Conservation (phyloP, 1,140 invertebrate genomes). For the Ericerus pela region DNA sequence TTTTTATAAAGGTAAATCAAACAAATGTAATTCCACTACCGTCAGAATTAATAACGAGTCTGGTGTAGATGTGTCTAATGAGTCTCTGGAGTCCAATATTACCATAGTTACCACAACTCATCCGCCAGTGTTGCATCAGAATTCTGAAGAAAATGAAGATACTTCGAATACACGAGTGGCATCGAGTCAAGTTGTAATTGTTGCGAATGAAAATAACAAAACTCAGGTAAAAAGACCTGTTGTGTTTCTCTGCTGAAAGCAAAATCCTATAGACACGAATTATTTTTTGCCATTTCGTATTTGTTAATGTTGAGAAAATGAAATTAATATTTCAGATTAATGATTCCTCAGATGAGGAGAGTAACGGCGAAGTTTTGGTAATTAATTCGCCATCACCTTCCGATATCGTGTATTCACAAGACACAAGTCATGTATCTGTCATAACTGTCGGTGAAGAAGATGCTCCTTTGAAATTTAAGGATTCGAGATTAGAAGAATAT, state of each 20-base stretch:
- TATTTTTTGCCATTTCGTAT: no score
- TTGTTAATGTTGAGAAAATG: no score
- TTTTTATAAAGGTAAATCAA: not conserved
- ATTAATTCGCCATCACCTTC: slow-evolving; percentile 30
- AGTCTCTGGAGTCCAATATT: slow-evolving; percentile 30
- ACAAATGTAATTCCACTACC: not conserved
- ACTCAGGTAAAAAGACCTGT: slow-evolving; percentile 35
- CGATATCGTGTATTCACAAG: slow-evolving; percentile 31
- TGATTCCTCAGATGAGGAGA: slow-evolving; percentile 41
- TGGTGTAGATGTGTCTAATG: not conserved
- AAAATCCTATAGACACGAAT: no score
- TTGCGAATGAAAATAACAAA: slow-evolving; percentile 57
- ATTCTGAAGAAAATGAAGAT: slow-evolving; percentile 20
- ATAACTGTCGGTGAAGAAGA: slow-evolving; percentile 68
- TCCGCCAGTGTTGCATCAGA: slow-evolving; percentile 46
- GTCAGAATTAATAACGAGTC: not conserved
- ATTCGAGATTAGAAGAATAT: slow-evolving; percentile 1
- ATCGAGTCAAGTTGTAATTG: slow-evolving; percentile 52
- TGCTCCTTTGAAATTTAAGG: slow-evolving; percentile 13
- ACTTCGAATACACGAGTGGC: slow-evolving; percentile 21
- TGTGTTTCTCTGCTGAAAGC: no score
- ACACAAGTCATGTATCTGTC: slow-evolving; percentile 76
- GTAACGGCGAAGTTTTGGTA: slow-evolving; percentile 23
- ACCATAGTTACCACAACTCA: slow-evolving; percentile 60
- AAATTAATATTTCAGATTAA: slow-evolving; percentile 25